These are phyloP conservation scores for Drosophila koepferae DNA, from an alignment of 2,888 invertebrate genomes.

Conservation along the genomic window DNA sequence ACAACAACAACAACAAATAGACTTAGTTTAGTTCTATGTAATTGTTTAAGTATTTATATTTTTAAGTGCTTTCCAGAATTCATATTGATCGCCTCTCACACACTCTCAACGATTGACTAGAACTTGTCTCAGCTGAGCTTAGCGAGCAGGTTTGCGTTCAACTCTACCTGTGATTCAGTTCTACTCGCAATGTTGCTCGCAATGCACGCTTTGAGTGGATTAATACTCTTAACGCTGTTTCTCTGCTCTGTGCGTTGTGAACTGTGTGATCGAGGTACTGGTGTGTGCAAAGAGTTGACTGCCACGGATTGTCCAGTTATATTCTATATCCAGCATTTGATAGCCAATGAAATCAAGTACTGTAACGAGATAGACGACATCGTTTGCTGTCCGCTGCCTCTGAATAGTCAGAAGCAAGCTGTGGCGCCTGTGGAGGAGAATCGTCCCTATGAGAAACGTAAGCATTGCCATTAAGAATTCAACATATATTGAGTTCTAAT, in stretches of 20 bases:
- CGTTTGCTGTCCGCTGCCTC: slow-evolving; percentile 65
- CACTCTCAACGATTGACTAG: slow-evolving; percentile 15
- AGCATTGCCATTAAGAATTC: background rate
- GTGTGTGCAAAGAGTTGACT: slow-evolving; percentile 63
- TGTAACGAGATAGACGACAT: slow-evolving; percentile 72
- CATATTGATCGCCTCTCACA: slow-evolving; percentile 2
- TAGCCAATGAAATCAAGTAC: slow-evolving; percentile 54
- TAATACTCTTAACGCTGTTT: slow-evolving; percentile 1
- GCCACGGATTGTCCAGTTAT: slow-evolving; percentile 62
- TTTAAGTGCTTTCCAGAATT: slow-evolving; percentile 15
- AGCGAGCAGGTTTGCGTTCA: slow-evolving; percentile 23
- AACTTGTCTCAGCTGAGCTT: slow-evolving; percentile 23
- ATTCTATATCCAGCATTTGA: slow-evolving; percentile 63
- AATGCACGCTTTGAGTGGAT: slow-evolving; percentile 35
- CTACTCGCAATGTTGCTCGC: slow-evolving; percentile 10
- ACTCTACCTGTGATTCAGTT: slow-evolving; percentile 41
- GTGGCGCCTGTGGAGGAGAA: slow-evolving; percentile 9
- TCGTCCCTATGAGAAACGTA: slow-evolving; percentile 57
- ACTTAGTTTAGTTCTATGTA: slow-evolving; percentile 25
- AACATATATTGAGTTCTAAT: background rate
- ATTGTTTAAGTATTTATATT: slow-evolving; percentile 32
- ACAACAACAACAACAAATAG: slow-evolving; percentile 15
- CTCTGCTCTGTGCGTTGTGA: slow-evolving; percentile 29
- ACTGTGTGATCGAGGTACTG: slow-evolving; percentile 64
- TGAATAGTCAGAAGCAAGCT: slow-evolving; percentile 32